phyloP scores from a whole-genome alignment of 2,888 invertebrate species.

The Dromius quadrimaculatus region DNA sequence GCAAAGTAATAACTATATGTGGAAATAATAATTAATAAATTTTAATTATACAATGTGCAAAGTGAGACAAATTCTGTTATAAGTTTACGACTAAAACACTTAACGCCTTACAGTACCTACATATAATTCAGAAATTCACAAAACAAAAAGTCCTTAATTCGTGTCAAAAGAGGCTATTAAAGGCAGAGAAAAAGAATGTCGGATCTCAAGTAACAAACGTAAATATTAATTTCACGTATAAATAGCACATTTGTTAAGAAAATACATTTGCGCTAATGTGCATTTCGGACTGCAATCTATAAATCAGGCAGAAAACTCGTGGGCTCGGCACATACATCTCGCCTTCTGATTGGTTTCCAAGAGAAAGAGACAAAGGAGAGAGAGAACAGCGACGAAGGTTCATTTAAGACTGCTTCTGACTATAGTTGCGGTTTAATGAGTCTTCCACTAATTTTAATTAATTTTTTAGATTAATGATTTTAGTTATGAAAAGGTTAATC shows the following conservation, averaged over 20 bases:
- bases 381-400: conserved; percentile 31
- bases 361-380: conserved; percentile 13
- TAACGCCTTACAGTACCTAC: background rate
- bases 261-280: conserved; percentile 34
- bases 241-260: conserved; percentile 36
- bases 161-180: conserved; percentile 28
- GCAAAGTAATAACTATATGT: no score
- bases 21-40: conserved; percentile 27
- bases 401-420: conserved; percentile 36
- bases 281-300: conserved; percentile 32
- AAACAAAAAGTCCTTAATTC: conserved; percentile 31
- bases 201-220: conserved; percentile 22
- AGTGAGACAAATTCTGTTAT: conserved; percentile 18
- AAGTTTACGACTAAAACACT: conserved; percentile 6
- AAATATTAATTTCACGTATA: conserved; percentile 36
- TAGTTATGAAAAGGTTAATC: conserved; percentile 37
- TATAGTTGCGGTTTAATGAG: conserved; percentile 25
- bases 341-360: conserved; percentile 1
- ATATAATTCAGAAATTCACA: conserved; percentile 10
- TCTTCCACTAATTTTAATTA: conserved; percentile 30
- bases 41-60: conserved; percentile 19
- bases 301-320: conserved; percentile 31
- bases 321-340: conserved; percentile 20
- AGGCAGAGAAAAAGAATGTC: conserved; percentile 6
- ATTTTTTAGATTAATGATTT: conserved; percentile 38